A percentile compares a stretch with the other conserved stretches of the same genome.
These are phyloP conservation scores for Pseudopleuronectes americanus DNA, from an alignment of 2,797 vertebrate genomes.

Conservation along the genomic window DNA sequence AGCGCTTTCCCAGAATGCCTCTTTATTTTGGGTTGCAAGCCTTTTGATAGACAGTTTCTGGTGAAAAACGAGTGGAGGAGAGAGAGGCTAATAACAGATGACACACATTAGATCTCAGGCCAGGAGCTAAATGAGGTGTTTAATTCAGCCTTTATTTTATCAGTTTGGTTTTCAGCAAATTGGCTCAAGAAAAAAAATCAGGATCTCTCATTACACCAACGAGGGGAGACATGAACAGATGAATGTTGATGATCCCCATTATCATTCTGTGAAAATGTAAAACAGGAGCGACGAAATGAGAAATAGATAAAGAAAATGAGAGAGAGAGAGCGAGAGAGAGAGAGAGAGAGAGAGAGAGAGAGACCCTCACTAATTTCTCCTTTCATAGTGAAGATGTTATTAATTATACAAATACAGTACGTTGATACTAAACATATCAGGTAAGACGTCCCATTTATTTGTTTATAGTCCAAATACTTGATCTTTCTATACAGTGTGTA, in stretches of 20 bases:
- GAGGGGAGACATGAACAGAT: not conserved
- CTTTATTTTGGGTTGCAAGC: constrained; percentile 28
- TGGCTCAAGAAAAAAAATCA: not conserved
- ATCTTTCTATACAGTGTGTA: too few relatives aligned
- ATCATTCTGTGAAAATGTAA: constrained; percentile 2
- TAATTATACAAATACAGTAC: too few relatives aligned
- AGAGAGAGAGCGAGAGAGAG: not conserved
- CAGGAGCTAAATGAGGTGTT: constrained; percentile 15
- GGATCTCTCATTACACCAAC: constrained; percentile 9
- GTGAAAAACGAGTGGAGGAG: not conserved
- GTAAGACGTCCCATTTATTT: too few relatives aligned
- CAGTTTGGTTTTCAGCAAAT: constrained; percentile 13
- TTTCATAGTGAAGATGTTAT: too few relatives aligned
- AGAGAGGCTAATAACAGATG: constrained; percentile 2
- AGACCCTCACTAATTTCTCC: too few relatives aligned
- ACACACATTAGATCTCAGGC: constrained; percentile 6
- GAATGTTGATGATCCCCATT: not conserved
- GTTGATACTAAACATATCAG: too few relatives aligned
- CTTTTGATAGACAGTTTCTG: constrained; percentile 1
- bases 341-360: not conserved
- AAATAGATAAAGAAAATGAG: not conserved
- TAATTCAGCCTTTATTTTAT: not conserved
- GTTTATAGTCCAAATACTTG: too few relatives aligned
- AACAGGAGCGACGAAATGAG: not conserved
- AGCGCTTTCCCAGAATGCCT: constrained; percentile 16